Evolutionary conservation across 2,888 invertebrate species (phyloP), one percentile per base, ranked within the genome.

Genomic region (Agelastica alni): DNA sequence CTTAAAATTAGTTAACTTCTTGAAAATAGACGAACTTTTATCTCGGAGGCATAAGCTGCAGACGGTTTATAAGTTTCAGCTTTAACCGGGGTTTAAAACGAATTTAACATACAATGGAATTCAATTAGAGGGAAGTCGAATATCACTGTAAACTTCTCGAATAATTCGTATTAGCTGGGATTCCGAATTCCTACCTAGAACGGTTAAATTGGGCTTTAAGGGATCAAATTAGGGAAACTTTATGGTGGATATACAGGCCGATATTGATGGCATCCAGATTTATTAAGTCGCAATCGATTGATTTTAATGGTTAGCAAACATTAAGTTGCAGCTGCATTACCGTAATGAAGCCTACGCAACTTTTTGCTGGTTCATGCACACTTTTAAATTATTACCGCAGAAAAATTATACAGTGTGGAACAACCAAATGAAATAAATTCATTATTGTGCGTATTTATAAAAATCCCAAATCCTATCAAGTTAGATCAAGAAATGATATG

Each of bases 71-170:
- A 60, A 63, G 61, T 64, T 58, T 53, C 32, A 49, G 51, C 32
- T 51, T 55, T 59, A 59, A 58, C 58, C 53, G 56, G 60, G 64
- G 63, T 68, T 65, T 68, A 67, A 68, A 71, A 70, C 68, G 67
- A 71, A 67, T 71, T 69, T 65, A 70, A 70, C 70, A 67, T 70
- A 71, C 70, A 72, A 70, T 70, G 70, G 72, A 71, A 72, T 72
- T 71, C 70, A 72, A 72, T 72, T 71, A 72, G 70, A 69, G 69
- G 65, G 69, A 70, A 68, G 69, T 68, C 69, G 68, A 71, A 71
- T 70, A 64, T 68, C 67, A 66, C 59, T 63, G 64, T 65, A 64
- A 68, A 71, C 66, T 71, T 48, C 62, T 63, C 54, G 66, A 69
- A 71, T 72, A 70, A 72, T 70, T 72, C 66, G 68, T 69, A 67